Percentiles rank a stretch among this genome's conserved stretches.
phyloP scores from a whole-genome alignment of 2,113 vertebrate genomes.

The Tachuris rubrigastra region DNA sequence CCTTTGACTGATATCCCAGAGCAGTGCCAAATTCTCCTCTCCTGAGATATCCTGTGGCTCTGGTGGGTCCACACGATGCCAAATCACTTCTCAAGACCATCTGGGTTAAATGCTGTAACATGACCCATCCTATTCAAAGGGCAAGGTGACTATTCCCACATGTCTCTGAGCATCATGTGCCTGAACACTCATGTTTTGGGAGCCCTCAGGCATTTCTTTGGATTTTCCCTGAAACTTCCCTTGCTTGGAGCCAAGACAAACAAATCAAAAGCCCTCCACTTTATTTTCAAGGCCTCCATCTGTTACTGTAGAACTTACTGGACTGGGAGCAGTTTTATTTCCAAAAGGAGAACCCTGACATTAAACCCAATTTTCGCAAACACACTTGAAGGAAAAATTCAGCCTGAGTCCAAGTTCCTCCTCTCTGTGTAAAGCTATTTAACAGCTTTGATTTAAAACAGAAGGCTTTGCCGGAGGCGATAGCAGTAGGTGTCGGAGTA shows the following conservation, averaged over 20 bases:
- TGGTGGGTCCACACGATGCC: background rate
- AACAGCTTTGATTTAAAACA: slow-evolving; percentile 50
- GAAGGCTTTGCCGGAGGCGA: background rate
- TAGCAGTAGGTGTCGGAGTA: background rate
- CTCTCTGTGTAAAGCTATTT: background rate
- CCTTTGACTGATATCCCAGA: background rate
- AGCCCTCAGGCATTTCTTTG: background rate
- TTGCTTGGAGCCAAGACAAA: background rate
- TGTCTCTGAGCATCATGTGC: background rate
- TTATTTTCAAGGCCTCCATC: background rate
- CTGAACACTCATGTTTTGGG: background rate
- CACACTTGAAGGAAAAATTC: background rate
- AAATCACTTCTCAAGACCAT: background rate
- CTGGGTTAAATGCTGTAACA: background rate
- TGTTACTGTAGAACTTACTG: background rate
- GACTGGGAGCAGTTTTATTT: background rate
- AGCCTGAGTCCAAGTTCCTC: background rate
- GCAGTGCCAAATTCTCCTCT: background rate
- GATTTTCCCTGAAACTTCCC: background rate
- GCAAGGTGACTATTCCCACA: background rate
- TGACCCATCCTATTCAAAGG: background rate
- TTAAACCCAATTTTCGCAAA: background rate
- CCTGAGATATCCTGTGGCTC: background rate
- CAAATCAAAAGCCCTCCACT: background rate
- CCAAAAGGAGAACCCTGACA: background rate